These are phyloP conservation scores for Megalops cyprinoides DNA, from an alignment of 2,797 vertebrate species.

Conservation along the genomic window DNA sequence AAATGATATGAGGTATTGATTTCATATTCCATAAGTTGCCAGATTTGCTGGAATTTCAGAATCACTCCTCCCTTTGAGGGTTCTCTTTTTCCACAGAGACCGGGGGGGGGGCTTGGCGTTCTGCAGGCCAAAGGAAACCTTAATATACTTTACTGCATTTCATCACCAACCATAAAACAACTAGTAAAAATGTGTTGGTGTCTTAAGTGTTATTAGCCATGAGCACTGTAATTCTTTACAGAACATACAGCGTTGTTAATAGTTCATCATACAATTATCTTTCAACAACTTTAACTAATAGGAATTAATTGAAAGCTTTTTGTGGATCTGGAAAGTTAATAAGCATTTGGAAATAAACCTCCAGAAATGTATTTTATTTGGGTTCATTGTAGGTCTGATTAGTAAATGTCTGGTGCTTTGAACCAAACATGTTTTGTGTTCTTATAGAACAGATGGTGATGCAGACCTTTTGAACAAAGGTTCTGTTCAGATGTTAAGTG, in stretches of 20 bases:
- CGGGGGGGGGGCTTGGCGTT: not conserved
- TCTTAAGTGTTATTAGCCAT: not conserved
- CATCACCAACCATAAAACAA: not conserved
- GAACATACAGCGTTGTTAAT: not conserved
- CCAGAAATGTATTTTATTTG: no score
- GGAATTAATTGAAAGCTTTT: not conserved
- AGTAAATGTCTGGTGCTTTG: no score
- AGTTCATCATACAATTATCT: not conserved
- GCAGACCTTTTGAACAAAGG: no score
- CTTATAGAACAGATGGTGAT: no score
- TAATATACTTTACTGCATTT: not conserved
- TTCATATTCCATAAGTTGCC: slow-evolving; percentile 10
- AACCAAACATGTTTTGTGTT: no score
- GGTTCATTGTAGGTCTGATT: no score
- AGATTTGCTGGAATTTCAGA: slow-evolving; percentile 18
- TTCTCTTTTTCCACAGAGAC: slow-evolving; percentile 5
- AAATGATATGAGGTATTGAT: slow-evolving; percentile 5
- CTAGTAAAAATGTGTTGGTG: not conserved
- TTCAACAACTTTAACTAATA: not conserved
- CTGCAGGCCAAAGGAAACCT: not conserved
- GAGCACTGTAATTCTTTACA: not conserved
- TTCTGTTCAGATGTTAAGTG: no score
- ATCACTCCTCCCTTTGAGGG: not conserved
- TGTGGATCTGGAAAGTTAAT: no score
- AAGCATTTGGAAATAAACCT: no score